Evolutionary conservation across 2,113 vertebrate species (phyloP).

Genomic region (Terrapene triunguis): DNA sequence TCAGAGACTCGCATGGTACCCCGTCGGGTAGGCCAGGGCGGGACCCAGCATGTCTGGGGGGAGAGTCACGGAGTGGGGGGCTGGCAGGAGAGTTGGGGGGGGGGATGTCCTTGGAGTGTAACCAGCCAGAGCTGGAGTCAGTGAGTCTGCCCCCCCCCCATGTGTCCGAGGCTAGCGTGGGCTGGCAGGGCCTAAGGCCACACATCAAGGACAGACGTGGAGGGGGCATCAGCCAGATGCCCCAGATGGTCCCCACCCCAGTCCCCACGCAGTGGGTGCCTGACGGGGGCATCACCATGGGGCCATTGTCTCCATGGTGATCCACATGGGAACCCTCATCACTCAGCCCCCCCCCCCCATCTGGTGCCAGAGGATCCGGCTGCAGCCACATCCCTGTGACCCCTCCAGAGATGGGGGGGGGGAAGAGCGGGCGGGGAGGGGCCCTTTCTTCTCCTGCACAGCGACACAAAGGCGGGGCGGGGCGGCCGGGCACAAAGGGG

Average conservation of each 20-base stretch:
- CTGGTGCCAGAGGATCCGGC: not conserved
- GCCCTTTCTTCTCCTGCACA: not conserved
- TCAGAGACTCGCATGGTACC: not conserved
- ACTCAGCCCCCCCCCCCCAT: not conserved
- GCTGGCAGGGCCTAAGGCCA: not conserved
- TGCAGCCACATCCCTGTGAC: not conserved
- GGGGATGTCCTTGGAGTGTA: not conserved
- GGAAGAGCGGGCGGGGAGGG: fast-evolving
- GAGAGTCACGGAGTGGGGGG: fast-evolving
- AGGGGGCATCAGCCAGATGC: not conserved
- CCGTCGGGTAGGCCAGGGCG: not conserved
- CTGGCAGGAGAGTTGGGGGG: not conserved
- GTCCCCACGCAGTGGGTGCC: not conserved
- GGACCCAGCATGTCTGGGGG: not conserved
- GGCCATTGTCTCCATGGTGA: not conserved
- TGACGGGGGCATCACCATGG: not conserved
- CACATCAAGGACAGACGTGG: not conserved
- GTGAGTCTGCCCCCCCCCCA: not conserved
- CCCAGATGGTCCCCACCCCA: not conserved
- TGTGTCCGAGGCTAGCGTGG: not conserved
- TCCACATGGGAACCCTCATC: not conserved
- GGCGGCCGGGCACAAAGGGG: not conserved
- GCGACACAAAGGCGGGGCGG: not conserved
- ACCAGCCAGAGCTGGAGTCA: not conserved
- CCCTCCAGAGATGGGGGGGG: not conserved